Conservation (phyloP, 2,797 vertebrate species). For the Taeniopygia guttata region DNA sequence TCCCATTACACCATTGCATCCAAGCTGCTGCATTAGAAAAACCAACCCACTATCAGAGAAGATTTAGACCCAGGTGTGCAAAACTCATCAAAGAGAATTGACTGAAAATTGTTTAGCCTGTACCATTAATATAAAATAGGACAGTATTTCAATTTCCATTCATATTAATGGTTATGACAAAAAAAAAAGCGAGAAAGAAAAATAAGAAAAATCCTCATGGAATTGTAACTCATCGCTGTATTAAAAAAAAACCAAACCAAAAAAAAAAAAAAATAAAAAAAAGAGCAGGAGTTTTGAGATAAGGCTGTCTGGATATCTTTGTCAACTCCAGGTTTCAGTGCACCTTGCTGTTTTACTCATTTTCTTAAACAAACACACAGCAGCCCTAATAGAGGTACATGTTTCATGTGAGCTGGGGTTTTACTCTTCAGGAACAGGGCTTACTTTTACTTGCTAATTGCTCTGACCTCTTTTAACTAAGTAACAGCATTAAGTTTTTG, state of each 20-base stretch:
- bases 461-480: not conserved
- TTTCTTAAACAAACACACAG: not conserved
- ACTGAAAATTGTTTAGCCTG: not conserved
- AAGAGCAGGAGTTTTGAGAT: not conserved
- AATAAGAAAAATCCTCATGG: not conserved
- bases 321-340: not conserved
- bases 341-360: not conserved
- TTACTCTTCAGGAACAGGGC: not conserved
- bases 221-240: not conserved
- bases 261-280: not conserved
- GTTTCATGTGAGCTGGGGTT: not conserved
- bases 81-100: not conserved
- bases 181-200: not conserved
- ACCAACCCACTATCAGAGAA: not conserved
- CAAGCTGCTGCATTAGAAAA: not conserved
- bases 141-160: not conserved
- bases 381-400: not conserved
- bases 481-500: not conserved
- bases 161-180: not conserved
- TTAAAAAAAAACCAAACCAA: not conserved
- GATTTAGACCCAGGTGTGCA: not conserved
- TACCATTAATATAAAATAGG: not conserved
- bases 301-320: not conserved
- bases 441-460: not conserved
- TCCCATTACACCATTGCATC: not conserved